A percentile compares a stretch with the other conserved stretches of the same genome.
phyloP scores from a whole-genome alignment of 1,140 invertebrate species.

The Chymomyza costata region DNA sequence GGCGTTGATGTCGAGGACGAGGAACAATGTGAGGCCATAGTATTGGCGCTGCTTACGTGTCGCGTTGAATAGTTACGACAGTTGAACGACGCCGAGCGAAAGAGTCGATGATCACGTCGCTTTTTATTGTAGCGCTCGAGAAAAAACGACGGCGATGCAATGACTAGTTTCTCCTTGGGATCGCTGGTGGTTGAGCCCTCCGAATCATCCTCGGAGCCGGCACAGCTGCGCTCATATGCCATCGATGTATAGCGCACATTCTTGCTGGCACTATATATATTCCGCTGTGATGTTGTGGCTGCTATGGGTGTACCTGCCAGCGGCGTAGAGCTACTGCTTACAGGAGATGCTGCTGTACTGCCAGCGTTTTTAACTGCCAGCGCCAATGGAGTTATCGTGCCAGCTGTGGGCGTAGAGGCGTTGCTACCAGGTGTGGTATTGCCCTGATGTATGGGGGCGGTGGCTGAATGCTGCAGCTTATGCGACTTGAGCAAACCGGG shows the following conservation, averaged over 20 bases:
- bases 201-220: constrained; percentile 67
- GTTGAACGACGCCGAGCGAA: constrained; percentile 73
- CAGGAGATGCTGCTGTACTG: constrained; percentile 21
- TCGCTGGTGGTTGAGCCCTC: constrained; percentile 74
- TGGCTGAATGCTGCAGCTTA: constrained; percentile 67
- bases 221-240: constrained; percentile 31
- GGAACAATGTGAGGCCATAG: constrained; percentile 25
- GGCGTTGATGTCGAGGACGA: constrained; percentile 26
- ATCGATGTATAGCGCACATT: constrained; percentile 47
- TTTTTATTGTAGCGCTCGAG: constrained; percentile 74
- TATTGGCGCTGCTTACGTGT: constrained; percentile 35
- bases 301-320: constrained; percentile 1
- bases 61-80: constrained; percentile 69
- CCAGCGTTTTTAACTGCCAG: constrained; percentile 25
- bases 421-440: constrained; percentile 58
- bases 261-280: constrained; percentile 39
- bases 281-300: constrained; percentile 17
- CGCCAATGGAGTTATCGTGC: constrained; percentile 11
- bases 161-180: constrained; percentile 65
- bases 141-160: constrained; percentile 68
- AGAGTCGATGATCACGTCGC: constrained; percentile 70
- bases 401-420: constrained; percentile 54
- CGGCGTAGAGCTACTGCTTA: neutral
- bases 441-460: constrained; percentile 60
- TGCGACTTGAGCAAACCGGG: constrained; percentile 49